Conservation (phyloP, 2,888 invertebrate genomes). For the Patella caerulea region DNA sequence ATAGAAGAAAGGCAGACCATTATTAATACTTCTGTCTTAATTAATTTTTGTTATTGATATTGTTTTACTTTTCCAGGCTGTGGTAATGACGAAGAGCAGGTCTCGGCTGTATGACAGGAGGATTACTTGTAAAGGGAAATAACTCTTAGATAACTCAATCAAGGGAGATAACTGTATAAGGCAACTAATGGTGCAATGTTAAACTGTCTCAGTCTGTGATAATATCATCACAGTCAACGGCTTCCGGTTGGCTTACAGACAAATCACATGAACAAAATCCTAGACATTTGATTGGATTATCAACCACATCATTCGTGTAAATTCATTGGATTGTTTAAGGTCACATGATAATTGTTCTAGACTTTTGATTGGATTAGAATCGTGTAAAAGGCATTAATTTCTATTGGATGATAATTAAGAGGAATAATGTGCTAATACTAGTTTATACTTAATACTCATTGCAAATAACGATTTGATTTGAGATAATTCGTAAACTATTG, state of each 20-base stretch:
- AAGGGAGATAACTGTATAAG: not conserved
- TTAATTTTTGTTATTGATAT: conserved; percentile 13
- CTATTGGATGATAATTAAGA: too few relatives aligned
- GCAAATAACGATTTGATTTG: too few relatives aligned
- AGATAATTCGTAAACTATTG: too few relatives aligned
- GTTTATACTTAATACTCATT: too few relatives aligned
- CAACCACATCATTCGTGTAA: not conserved
- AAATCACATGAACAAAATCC: not conserved
- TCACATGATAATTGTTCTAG: conserved; percentile 1
- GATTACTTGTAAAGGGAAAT: not conserved
- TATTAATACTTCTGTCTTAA: conserved; percentile 13
- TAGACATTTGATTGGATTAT: not conserved
- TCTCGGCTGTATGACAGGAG: conserved; percentile 57
- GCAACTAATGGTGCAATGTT: conserved; percentile 6
- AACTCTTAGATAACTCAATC: not conserved
- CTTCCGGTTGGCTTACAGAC: not conserved
- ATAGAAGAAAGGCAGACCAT: not conserved
- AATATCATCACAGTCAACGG: not conserved
- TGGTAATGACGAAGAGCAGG: conserved; percentile 57
- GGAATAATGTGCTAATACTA: too few relatives aligned
- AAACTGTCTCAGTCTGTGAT: conserved; percentile 6
- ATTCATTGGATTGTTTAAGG: not conserved
- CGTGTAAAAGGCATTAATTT: not conserved
- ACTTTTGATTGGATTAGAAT: conserved; percentile 1
- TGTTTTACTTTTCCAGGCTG: conserved; percentile 19